A percentile compares a stretch with the other conserved stretches of the same genome.
Evolutionary conservation across 2,888 invertebrate species (phyloP).

Genomic region (Sarcophaga caerulescens): DNA sequence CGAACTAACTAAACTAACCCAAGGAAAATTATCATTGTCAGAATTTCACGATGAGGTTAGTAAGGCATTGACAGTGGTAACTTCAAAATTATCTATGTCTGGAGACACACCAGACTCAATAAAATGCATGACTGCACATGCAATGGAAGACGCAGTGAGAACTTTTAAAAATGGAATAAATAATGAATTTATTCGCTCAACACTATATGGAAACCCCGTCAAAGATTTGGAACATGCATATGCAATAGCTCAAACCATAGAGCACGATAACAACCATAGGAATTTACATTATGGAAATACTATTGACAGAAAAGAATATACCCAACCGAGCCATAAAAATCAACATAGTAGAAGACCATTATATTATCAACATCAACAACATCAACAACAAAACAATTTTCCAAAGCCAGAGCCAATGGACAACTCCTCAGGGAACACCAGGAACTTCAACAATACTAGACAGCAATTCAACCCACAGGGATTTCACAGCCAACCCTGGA

Average conservation of each 20-base stretch:
- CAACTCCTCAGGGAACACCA: slow-evolving; percentile 26
- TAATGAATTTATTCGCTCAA: neutral
- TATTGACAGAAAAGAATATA: too few species aligned
- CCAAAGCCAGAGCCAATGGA: slow-evolving; percentile 29
- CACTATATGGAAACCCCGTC: too few species aligned
- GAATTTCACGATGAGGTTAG: neutral
- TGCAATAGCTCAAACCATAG: too few species aligned
- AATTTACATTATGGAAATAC: slow-evolving; percentile 8
- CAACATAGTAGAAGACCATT: too few species aligned
- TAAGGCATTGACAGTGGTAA: neutral
- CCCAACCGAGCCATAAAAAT: too few species aligned
- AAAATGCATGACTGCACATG: slow-evolving; percentile 12
- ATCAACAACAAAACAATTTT: slow-evolving; percentile 17
- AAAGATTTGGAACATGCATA: too few species aligned
- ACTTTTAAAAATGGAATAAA: neutral
- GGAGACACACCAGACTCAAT: slow-evolving; percentile 9
- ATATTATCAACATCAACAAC: slow-evolving; percentile 30
- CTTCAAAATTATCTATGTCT: slow-evolving; percentile 15
- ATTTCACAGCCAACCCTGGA: too few species aligned
- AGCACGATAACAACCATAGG: slow-evolving; percentile 9
- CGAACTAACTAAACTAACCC: neutral
- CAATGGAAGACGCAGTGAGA: neutral
- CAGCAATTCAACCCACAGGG: too few species aligned
- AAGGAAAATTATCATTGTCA: neutral
- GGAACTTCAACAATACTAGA: too few species aligned